phyloP scores from a whole-genome alignment of 1,140 invertebrate species.

The Euschistus heros region DNA sequence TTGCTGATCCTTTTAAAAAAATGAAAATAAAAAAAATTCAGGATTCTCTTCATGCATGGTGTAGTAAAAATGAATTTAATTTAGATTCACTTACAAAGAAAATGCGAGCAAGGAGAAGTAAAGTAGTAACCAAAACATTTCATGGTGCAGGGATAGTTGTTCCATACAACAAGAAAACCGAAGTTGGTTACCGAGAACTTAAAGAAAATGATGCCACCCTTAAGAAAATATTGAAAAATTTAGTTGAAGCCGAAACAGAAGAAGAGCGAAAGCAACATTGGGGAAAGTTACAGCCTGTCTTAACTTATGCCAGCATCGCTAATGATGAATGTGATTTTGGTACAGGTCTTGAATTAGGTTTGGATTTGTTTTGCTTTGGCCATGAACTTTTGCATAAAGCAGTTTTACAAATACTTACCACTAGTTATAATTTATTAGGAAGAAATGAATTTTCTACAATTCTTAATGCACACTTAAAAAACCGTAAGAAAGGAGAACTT shows the following conservation, averaged over 20 bases:
- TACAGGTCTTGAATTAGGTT: constrained; percentile 75
- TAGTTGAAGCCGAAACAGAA: constrained; percentile 48
- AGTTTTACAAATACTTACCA: constrained; percentile 50
- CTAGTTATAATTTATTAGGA: constrained; percentile 67
- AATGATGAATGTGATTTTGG: constrained; percentile 92
- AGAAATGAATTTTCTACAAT: constrained; percentile 65
- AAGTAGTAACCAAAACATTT: constrained; percentile 66
- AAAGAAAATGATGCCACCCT: constrained; percentile 56
- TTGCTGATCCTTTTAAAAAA: constrained; percentile 53
- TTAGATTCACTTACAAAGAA: constrained; percentile 46
- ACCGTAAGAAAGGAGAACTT: constrained; percentile 41
- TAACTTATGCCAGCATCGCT: constrained; percentile 73
- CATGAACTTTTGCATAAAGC: constrained; percentile 52
- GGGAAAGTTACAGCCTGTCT: constrained; percentile 57
- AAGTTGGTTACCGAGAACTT: constrained; percentile 68
- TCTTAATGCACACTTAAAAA: constrained; percentile 50
- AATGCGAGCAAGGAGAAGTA: constrained; percentile 52
- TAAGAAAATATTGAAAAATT: constrained; percentile 50
- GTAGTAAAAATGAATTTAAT: constrained; percentile 49
- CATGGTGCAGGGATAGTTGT: constrained; percentile 82
- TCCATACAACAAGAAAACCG: constrained; percentile 65
- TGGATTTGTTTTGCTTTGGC: constrained; percentile 73
- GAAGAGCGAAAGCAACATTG: constrained; percentile 45
- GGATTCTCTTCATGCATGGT: constrained; percentile 50
- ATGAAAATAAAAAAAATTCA: constrained; percentile 45